Percentiles rank a stretch among this genome's conserved stretches.
These are phyloP conservation scores for Dromius quadrimaculatus DNA, from an alignment of 2,888 invertebrate species.

Conservation along the genomic window DNA sequence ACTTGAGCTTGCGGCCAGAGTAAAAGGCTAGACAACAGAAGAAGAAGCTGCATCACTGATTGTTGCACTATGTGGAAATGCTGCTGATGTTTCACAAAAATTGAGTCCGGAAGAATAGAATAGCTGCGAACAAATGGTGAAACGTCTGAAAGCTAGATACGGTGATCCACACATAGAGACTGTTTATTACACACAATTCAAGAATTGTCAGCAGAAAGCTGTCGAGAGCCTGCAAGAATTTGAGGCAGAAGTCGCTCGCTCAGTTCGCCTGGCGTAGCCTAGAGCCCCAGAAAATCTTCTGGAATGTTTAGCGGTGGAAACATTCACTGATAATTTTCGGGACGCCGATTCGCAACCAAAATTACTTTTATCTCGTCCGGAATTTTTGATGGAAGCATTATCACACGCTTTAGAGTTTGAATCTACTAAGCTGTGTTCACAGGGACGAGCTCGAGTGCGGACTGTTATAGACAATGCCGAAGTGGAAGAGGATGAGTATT, in stretches of 20 bases:
- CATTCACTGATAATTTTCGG: neutral
- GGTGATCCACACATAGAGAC: conserved; percentile 1
- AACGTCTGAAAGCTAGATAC: neutral
- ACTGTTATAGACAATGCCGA: no score
- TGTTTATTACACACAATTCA: conserved; percentile 3
- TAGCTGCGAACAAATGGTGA: neutral
- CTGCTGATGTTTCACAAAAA: neutral
- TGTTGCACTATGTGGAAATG: conserved; percentile 12
- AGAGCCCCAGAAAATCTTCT: neutral
- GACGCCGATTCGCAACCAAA: neutral
- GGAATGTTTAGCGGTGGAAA: conserved; percentile 12
- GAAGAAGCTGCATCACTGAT: conserved; percentile 6
- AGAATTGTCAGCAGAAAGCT: neutral
- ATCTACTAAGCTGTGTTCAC: neutral
- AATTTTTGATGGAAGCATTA: conserved; percentile 17
- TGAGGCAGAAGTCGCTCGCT: no score
- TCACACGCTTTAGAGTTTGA: conserved; percentile 1
- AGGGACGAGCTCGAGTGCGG: neutral
- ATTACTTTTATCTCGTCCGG: neutral
- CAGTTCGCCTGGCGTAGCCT: conserved; percentile 7
- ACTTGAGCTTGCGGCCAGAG: conserved; percentile 4
- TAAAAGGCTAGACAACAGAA: neutral
- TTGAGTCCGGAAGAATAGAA: neutral
- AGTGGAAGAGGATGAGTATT: no score
- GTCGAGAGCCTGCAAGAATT: conserved; percentile 4